Conservation (phyloP, 2,797 vertebrate species). For the Anomalospiza imberbis region DNA sequence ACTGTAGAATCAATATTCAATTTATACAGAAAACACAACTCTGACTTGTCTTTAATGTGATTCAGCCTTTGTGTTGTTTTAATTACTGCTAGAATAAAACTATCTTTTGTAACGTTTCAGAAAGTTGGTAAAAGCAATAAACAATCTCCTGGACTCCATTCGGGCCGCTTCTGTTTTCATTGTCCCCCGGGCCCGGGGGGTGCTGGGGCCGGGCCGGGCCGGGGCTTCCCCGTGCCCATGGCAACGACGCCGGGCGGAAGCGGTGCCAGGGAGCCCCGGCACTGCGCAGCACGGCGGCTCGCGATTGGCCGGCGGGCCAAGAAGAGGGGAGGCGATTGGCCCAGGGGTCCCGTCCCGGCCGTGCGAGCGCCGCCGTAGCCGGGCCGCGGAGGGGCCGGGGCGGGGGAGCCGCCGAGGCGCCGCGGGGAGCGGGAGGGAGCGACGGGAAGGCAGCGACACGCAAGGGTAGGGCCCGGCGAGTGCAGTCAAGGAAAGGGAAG, state of each 20-base stretch:
- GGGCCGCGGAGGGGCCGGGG: background rate
- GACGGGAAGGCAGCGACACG: fast-evolving
- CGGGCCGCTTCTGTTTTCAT: background rate
- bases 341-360: fast-evolving
- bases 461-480: fast-evolving
- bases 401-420: background rate
- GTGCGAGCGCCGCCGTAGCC: fast-evolving
- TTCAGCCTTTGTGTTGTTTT: conserved; percentile 72
- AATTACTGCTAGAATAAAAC: conserved; percentile 64
- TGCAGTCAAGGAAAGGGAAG: too few species aligned
- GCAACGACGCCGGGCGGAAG: background rate
- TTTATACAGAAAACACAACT: conserved; percentile 60
- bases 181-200: background rate
- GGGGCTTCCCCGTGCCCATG: background rate
- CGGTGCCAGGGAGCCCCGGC: background rate
- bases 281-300: background rate
- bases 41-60: conserved; percentile 62
- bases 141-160: conserved; percentile 57
- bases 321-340: conserved; percentile 35
- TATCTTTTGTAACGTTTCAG: conserved; percentile 79
- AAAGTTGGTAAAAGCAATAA: conserved; percentile 80
- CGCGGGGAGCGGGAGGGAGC: too few species aligned
- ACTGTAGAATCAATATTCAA: conserved; percentile 53
- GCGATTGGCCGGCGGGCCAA: conserved; percentile 22
- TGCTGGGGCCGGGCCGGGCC: background rate